These are phyloP conservation scores for Sycophila sp. DNA, from an alignment of 1,140 invertebrate species.

Conservation along the genomic window DNA sequence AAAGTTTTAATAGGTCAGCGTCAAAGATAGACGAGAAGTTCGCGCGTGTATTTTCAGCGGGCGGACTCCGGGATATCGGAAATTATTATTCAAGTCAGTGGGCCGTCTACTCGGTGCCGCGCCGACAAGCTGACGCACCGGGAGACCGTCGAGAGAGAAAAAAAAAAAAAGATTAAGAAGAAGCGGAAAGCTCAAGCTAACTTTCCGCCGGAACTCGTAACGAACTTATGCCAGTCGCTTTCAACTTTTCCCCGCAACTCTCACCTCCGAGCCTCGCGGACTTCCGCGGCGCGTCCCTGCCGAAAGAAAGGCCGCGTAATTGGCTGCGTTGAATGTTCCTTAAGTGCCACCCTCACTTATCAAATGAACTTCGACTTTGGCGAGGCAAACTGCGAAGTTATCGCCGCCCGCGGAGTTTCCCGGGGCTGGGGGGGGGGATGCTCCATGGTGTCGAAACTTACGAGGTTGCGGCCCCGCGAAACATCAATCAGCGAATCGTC, in stretches of 20 bases:
- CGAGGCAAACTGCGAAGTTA: too few species aligned
- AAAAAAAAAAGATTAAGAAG: neutral
- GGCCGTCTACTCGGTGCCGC: neutral
- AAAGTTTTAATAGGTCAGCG: constrained; percentile 11
- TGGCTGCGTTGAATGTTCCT: neutral
- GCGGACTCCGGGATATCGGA: constrained; percentile 3
- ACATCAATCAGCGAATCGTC: too few species aligned
- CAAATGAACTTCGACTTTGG: neutral
- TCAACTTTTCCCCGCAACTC: neutral
- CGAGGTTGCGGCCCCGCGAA: too few species aligned
- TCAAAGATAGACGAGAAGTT: too few species aligned
- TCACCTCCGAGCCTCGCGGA: too few species aligned
- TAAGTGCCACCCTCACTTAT: constrained; percentile 7
- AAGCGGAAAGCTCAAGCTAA: neutral
- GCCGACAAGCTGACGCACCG: neutral
- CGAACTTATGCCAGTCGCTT: constrained; percentile 5
- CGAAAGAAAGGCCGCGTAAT: neutral
- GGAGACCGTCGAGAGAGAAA: neutral
- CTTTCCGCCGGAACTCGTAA: neutral
- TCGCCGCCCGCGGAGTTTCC: too few species aligned
- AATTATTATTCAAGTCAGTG: constrained; percentile 29
- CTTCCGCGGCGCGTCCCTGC: too few species aligned
- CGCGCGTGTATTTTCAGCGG: too few species aligned
- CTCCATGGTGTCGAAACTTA: too few species aligned
- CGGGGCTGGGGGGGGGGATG: too few species aligned